These are phyloP conservation scores for Aromia moschata DNA, from an alignment of 2,888 invertebrate genomes.

Conservation along the genomic window DNA sequence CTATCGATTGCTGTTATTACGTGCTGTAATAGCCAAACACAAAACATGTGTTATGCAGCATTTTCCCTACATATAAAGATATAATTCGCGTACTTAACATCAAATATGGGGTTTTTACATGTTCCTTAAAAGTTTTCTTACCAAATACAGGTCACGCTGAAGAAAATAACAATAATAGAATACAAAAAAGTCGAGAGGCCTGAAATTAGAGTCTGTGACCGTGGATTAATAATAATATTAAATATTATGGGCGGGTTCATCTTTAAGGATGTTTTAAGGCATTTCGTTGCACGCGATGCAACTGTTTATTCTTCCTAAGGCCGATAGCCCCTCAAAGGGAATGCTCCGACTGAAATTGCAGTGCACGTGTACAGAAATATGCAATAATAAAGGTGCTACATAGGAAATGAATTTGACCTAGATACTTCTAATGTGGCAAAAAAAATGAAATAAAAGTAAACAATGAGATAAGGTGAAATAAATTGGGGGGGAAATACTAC, in stretches of 20 bases:
- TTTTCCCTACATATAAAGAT: constrained; percentile 26
- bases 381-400: too few relatives aligned
- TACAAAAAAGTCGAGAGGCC: constrained; percentile 34
- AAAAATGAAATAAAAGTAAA: too few relatives aligned
- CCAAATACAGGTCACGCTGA: constrained; percentile 39
- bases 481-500: too few relatives aligned
- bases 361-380: too few relatives aligned
- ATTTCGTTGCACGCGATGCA: constrained; percentile 40
- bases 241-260: constrained; percentile 38
- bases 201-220: constrained; percentile 38
- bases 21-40: constrained; percentile 32
- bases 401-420: too few relatives aligned
- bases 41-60: constrained; percentile 36
- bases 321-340: not conserved
- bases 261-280: constrained; percentile 35
- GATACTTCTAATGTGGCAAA: too few relatives aligned
- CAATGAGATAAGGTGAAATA: too few relatives aligned
- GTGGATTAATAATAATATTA: constrained; percentile 41
- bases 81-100: constrained; percentile 34
- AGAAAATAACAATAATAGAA: constrained; percentile 39
- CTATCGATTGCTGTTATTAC: constrained; percentile 24
- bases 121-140: constrained; percentile 27
- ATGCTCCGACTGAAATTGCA: too few relatives aligned
- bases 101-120: constrained; percentile 24
- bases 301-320: constrained; percentile 36